Evolutionary conservation across 2,797 vertebrate genomes (phyloP).

Genomic region (Loris lydekkerianus): DNA sequence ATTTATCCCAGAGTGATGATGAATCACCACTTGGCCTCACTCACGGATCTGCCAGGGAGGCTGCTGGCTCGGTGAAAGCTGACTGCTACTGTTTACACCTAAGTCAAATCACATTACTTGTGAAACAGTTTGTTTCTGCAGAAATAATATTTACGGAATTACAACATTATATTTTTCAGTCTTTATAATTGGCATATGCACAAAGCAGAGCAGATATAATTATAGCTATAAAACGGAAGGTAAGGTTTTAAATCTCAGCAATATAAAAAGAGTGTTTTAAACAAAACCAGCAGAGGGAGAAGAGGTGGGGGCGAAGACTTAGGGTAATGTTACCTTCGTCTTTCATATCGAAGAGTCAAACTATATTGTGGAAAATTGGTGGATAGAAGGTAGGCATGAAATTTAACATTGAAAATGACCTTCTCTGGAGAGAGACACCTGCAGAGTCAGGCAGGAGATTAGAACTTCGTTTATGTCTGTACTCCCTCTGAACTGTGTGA

Average conservation of each 20-base stretch:
- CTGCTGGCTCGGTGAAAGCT: background rate
- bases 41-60: accelerated
- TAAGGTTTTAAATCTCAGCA: background rate
- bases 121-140: background rate
- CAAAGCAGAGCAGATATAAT: background rate
- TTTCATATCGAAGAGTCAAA: background rate
- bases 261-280: background rate
- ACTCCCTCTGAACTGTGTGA: background rate
- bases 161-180: background rate
- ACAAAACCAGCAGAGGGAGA: background rate
- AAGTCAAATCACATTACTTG: background rate
- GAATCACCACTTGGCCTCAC: background rate
- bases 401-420: background rate
- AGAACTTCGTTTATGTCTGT: background rate
- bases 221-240: background rate
- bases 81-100: too few relatives aligned
- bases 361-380: background rate
- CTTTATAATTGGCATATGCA: background rate
- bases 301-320: background rate
- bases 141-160: background rate
- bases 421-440: background rate
- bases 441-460: background rate
- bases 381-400: background rate
- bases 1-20: too few relatives aligned
- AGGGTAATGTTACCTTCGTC: background rate